Evolutionary conservation across 2,797 vertebrate genomes (phyloP), one percentile per base, ranked within the genome.

Genomic region (Sebastes cheni): DNA sequence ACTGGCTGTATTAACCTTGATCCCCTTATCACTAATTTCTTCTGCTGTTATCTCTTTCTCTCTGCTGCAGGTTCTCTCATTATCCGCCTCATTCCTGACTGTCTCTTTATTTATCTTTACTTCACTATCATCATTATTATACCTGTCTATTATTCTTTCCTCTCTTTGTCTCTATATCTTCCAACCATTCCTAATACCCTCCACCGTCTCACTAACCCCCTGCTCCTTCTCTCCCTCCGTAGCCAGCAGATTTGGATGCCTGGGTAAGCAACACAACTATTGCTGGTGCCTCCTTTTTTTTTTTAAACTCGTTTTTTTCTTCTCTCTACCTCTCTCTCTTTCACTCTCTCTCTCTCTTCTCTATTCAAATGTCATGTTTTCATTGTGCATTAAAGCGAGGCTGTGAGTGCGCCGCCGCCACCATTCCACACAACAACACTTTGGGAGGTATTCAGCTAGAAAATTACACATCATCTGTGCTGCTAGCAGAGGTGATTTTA

Each of bases 401-500:
- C 94, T 94, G 93, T 84, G 91, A 93, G 92, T 90, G 92, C 82
- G 89, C 91, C 67, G 89, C 91, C 29, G 56, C 89, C 88, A 80
- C 85, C 81, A 85, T 92, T 93, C 86, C 87, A 88, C 91, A 95
- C 93, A 96, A 95, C 96, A 97, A 95, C 96, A 96, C 96, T 97
- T 96, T 96, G 90, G 95, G 96, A 97, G 95, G 95, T 97, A 96
- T 97, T 97, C 96, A 96, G 94, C 95, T 97, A 97, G 97, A 97
- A 98, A 97, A 97, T 97, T 97, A 95, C 96, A 96, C 96, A 96
- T 97, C 94, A 95, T 96, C 94, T 95, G 91, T 90, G 92, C 90
- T 88, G 89, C 95, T 91, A 90, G 94, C 91, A 90, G 93, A 95
- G 91, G 93, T 93, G 94, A 94, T 94, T 94, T 92, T 91, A 90